phyloP scores from a whole-genome alignment of 2,113 vertebrate species.

The Donacobius atricapilla region DNA sequence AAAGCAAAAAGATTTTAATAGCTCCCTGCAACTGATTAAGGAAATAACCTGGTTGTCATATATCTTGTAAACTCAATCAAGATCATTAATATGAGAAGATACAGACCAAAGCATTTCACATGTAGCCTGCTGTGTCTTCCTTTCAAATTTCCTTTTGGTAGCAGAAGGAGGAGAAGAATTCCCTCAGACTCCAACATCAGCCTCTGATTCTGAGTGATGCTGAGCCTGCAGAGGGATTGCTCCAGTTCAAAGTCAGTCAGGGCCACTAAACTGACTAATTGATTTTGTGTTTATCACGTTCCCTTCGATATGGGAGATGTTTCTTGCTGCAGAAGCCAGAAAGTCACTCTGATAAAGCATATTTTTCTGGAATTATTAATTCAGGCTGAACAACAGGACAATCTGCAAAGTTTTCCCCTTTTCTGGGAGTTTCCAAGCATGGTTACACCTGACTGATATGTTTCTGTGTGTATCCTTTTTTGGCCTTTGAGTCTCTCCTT shows the following conservation, averaged over 20 bases:
- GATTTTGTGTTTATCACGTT: neutral
- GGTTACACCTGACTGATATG: neutral
- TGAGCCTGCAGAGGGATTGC: neutral
- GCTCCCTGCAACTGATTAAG: neutral
- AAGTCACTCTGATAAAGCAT: neutral
- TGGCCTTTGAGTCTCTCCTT: neutral
- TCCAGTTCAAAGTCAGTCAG: neutral
- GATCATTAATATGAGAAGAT: neutral
- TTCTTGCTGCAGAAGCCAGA: neutral
- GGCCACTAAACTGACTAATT: fast-evolving
- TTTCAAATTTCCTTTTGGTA: neutral
- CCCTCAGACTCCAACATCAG: neutral
- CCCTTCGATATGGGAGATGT: neutral
- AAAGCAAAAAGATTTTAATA: neutral
- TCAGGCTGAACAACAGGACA: neutral
- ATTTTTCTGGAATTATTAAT: neutral
- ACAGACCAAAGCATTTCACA: neutral
- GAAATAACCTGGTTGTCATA: neutral
- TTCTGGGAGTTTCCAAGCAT: neutral
- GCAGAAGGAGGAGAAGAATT: neutral
- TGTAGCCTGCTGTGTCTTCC: neutral
- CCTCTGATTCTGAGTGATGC: neutral
- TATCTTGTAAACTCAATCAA: neutral
- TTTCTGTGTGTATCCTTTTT: neutral
- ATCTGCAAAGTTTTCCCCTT: neutral